These are phyloP conservation scores for Chlorospingus semifuscus DNA, from an alignment of 2,797 vertebrate species.

Conservation along the genomic window DNA sequence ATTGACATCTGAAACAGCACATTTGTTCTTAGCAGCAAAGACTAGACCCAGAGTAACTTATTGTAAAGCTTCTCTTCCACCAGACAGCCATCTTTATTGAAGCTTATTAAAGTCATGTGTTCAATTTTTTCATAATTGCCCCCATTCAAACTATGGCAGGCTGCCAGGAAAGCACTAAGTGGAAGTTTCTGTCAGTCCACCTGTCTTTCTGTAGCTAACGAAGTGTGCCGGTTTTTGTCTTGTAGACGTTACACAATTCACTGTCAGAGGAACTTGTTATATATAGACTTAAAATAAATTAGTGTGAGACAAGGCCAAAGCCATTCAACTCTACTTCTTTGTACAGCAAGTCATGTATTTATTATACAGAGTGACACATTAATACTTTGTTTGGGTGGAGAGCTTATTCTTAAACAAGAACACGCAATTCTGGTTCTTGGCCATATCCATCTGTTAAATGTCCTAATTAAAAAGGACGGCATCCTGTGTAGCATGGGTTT, in stretches of 20 bases:
- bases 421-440: conserved; percentile 27
- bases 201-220: conserved; percentile 62
- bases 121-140: conserved; percentile 73
- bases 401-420: conserved; percentile 42
- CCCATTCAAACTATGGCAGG: conserved; percentile 62
- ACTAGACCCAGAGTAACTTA: conserved; percentile 34
- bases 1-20: conserved; percentile 34
- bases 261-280: conserved; percentile 69
- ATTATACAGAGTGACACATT: conserved; percentile 47
- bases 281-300: conserved; percentile 70
- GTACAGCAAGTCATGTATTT: conserved; percentile 40
- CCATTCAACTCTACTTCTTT: conserved; percentile 36
- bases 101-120: conserved; percentile 71
- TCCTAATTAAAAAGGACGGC: neutral
- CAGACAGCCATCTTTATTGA: conserved; percentile 47
- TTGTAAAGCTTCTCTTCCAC: conserved; percentile 48
- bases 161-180: conserved; percentile 69
- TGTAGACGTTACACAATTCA: conserved; percentile 62
- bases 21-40: conserved; percentile 33
- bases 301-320: conserved; percentile 37
- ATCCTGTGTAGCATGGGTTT: neutral
- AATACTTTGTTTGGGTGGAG: conserved; percentile 58
- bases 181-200: conserved; percentile 66
- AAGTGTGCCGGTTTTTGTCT: conserved; percentile 68
- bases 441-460: conserved; percentile 11